A percentile compares a stretch with the other conserved stretches of the same genome.
These are phyloP conservation scores for Catharus bicknelli DNA, from an alignment of 2,113 vertebrate species.

Conservation along the genomic window DNA sequence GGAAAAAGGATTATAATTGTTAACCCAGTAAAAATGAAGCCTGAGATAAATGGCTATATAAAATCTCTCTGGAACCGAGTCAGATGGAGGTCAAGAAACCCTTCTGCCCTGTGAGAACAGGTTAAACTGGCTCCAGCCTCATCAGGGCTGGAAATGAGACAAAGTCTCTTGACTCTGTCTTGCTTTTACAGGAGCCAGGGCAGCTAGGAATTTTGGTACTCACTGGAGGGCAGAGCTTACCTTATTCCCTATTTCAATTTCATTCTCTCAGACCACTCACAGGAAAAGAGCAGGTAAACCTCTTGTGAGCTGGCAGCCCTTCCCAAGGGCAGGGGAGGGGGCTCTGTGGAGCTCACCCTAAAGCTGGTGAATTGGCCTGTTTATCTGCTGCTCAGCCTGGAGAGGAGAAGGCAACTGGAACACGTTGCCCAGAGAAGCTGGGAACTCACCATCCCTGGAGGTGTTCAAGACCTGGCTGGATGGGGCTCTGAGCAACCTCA, in stretches of 20 bases:
- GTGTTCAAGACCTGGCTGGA: background rate
- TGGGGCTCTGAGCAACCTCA: background rate
- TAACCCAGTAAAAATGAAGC: background rate
- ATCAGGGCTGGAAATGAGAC: background rate
- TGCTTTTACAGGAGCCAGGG: background rate
- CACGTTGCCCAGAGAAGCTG: background rate
- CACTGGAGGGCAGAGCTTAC: background rate
- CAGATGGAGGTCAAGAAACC: background rate
- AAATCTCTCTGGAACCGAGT: background rate
- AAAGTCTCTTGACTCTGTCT: background rate
- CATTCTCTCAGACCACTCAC: background rate
- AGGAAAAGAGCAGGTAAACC: background rate
- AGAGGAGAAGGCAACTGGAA: background rate
- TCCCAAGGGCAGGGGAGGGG: background rate
- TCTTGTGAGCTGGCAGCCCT: background rate
- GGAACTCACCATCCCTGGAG: background rate
- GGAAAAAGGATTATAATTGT: background rate
- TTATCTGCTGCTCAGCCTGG: background rate
- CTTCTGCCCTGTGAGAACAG: background rate
- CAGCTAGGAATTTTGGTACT: background rate
- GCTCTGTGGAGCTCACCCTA: background rate
- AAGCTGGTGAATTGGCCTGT: background rate
- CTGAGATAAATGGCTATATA: background rate
- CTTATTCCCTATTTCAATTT: background rate
- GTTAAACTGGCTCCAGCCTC: background rate